Conservation (phyloP, 2,113 vertebrate species). For the Sinosuthora webbiana region DNA sequence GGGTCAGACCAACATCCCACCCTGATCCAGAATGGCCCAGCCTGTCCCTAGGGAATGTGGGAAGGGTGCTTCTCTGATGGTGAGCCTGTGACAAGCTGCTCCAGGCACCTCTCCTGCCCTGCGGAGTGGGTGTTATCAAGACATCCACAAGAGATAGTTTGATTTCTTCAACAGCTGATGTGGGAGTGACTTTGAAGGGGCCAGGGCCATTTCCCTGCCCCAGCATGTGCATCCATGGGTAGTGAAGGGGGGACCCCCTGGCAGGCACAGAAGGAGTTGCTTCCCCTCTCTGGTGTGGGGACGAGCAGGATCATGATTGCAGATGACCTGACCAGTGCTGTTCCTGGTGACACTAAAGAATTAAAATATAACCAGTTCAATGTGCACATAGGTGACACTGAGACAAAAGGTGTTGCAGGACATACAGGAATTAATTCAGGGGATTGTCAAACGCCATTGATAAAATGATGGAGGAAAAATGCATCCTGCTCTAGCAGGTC, state of each 20-base stretch:
- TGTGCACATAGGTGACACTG: not conserved
- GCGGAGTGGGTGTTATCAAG: rapidly evolving
- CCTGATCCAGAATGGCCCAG: not conserved
- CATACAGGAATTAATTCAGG: not conserved
- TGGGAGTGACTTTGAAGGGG: not conserved
- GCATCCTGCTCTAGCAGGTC: not conserved
- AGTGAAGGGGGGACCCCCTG: too few relatives aligned
- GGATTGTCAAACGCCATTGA: not conserved
- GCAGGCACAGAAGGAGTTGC: rapidly evolving
- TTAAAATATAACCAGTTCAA: not conserved
- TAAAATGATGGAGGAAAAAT: not conserved
- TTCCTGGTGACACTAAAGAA: not conserved
- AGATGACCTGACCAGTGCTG: not conserved
- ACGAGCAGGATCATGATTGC: rapidly evolving
- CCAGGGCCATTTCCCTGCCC: not conserved
- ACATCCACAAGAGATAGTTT: not conserved
- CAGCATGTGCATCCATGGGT: not conserved
- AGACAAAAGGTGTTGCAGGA: not conserved
- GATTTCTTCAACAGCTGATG: not conserved
- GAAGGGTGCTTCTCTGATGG: not conserved
- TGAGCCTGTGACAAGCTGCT: not conserved
- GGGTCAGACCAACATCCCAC: not conserved
- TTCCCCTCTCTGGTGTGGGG: not conserved
- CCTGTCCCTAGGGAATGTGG: rapidly evolving
- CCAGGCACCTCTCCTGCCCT: not conserved